Conservation (phyloP, 92 coral and sea anemone genomes). For the Blastomussa wellsi region DNA sequence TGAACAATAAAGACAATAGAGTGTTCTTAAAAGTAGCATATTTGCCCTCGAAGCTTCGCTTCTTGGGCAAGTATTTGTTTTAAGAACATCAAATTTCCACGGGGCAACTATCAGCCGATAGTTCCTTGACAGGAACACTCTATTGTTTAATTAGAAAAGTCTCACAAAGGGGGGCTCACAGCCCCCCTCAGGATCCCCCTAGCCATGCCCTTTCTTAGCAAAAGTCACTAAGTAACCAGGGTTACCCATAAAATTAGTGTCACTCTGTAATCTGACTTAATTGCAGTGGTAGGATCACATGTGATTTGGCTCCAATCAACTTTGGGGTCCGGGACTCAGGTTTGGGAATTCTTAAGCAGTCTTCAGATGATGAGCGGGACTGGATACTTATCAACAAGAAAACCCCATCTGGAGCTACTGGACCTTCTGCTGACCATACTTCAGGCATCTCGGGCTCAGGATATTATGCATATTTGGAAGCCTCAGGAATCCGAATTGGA, state of each 20-base stretch:
- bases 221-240: too few species aligned
- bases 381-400: background rate
- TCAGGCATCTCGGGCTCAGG: slow-evolving; percentile 24
- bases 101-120: too few species aligned
- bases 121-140: too few species aligned
- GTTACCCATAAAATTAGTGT: background rate
- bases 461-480: slow-evolving; percentile 45
- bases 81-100: too few species aligned
- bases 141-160: too few species aligned
- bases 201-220: too few species aligned
- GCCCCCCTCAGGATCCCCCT: too few species aligned
- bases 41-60: too few species aligned
- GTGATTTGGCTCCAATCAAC: slow-evolving; percentile 23
- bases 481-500: slow-evolving; percentile 9
- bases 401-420: slow-evolving; percentile 23
- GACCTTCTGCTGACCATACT: slow-evolving; percentile 49
- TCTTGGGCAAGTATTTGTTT: too few species aligned
- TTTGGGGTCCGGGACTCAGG: slow-evolving; percentile 21
- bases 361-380: slow-evolving; percentile 41
- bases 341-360: slow-evolving; percentile 34
- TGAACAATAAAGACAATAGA: too few species aligned
- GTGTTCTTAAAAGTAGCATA: too few species aligned
- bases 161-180: too few species aligned
- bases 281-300: slow-evolving; percentile 42
- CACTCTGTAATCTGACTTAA: background rate